These are phyloP conservation scores for Entomyzon cyanotis DNA, from an alignment of 2,113 vertebrate species.

Conservation along the genomic window DNA sequence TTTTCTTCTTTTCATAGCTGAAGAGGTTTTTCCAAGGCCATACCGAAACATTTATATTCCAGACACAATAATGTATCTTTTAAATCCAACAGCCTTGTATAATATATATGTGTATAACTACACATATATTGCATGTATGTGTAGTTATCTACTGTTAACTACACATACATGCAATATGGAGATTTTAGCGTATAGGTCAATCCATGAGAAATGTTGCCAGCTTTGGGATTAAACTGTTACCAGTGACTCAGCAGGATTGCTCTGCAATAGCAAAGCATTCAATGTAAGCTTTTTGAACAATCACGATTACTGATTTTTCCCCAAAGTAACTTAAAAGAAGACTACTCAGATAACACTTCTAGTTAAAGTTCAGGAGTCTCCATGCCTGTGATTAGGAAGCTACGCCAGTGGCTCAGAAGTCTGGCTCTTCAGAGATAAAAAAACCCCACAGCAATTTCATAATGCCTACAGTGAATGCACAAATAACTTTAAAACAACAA, in stretches of 20 bases:
- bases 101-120: too few species aligned
- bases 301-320: background rate
- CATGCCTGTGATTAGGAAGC: background rate
- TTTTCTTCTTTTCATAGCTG: background rate
- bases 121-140: too few species aligned
- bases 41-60: background rate
- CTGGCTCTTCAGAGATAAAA: background rate
- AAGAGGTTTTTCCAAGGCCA: background rate
- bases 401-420: background rate
- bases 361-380: background rate
- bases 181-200: background rate
- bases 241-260: conserved; percentile 18
- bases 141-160: background rate
- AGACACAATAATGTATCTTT: background rate
- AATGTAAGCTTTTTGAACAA: background rate
- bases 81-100: background rate
- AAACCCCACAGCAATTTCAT: background rate
- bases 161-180: background rate
- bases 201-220: background rate
- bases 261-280: background rate
- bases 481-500: conserved; percentile 14
- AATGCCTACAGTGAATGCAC: background rate
- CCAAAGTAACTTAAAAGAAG: background rate
- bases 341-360: background rate
- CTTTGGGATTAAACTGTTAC: background rate